Conservation (phyloP, 2,888 invertebrate species). For the Lasioglossum calceatum region DNA sequence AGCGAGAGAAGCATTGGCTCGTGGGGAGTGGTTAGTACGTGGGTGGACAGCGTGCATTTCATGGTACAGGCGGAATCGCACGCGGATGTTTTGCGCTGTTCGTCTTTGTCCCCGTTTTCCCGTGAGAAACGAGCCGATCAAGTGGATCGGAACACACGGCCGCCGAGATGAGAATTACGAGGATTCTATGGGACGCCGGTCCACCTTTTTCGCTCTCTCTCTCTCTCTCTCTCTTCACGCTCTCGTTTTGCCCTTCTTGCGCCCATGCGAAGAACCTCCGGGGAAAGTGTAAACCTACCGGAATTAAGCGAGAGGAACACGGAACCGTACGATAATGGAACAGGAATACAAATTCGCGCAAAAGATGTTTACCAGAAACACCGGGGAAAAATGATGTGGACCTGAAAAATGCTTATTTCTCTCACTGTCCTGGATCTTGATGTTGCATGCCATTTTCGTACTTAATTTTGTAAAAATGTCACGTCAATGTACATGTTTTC, state of each 20-base stretch:
- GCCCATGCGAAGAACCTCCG: slow-evolving; percentile 22
- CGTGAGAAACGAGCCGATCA: slow-evolving; percentile 62
- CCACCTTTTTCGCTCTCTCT: slow-evolving; percentile 38
- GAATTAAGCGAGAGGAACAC: slow-evolving; percentile 2
- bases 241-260: slow-evolving; percentile 21
- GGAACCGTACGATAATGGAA: background rate
- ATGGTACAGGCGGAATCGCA: background rate
- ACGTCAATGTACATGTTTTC: background rate
- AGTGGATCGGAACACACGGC: slow-evolving; percentile 63
- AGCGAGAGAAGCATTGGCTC: background rate
- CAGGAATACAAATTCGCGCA: background rate
- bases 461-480: background rate
- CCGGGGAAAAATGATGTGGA: background rate
- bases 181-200: slow-evolving; percentile 43
- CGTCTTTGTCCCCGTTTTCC: slow-evolving; percentile 32
- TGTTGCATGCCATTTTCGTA: too few species aligned
- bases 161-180: slow-evolving; percentile 55
- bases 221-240: background rate
- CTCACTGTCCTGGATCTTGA: background rate
- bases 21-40: background rate
- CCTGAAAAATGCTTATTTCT: background rate
- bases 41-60: slow-evolving; percentile 5
- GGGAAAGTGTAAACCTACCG: slow-evolving; percentile 43
- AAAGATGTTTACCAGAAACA: background rate
- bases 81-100: slow-evolving; percentile 45